Evolutionary conservation across 2,888 invertebrate species (phyloP).

Genomic region (Horisme vitalbata): DNA sequence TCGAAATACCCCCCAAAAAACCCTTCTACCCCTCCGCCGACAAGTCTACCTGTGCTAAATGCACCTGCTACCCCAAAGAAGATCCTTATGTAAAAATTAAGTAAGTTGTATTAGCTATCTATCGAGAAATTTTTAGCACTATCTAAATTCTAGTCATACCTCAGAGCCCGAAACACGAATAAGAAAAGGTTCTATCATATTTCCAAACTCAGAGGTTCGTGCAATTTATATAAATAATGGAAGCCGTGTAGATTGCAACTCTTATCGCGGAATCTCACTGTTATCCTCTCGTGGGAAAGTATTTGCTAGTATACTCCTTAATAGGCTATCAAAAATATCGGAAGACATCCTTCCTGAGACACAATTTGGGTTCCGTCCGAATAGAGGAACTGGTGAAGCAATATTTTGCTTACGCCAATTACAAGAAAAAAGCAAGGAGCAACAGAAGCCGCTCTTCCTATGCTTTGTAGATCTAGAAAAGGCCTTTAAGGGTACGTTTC

Average conservation of each 20-base stretch:
- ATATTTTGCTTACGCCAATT: not conserved
- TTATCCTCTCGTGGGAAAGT: not conserved
- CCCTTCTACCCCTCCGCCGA: slow-evolving; percentile 48
- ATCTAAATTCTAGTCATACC: too few species aligned
- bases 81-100: slow-evolving; percentile 52
- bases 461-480: slow-evolving; percentile 4
- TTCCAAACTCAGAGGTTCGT: too few species aligned
- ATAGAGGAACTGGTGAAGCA: not conserved
- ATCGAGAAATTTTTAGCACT: too few species aligned
- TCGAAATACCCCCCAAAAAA: slow-evolving; percentile 32
- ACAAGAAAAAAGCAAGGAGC: slow-evolving; percentile 1
- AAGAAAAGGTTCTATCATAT: too few species aligned
- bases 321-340: not conserved
- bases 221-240: slow-evolving; percentile 6
- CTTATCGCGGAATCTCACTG: slow-evolving; percentile 5
- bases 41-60: slow-evolving; percentile 51
- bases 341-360: slow-evolving; percentile 4
- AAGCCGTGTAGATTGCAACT: slow-evolving; percentile 5
- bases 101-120: slow-evolving; percentile 34
- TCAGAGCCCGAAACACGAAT: too few species aligned
- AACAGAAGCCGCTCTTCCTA: not conserved
- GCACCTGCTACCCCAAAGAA: slow-evolving; percentile 55
- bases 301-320: slow-evolving; percentile 4
- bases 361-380: slow-evolving; percentile 5
- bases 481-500: slow-evolving; percentile 6